Percentiles rank a stretch among this genome's conserved stretches.
Evolutionary conservation across 2,888 invertebrate species (phyloP).

Genomic region (Yponomeuta malinellus): DNA sequence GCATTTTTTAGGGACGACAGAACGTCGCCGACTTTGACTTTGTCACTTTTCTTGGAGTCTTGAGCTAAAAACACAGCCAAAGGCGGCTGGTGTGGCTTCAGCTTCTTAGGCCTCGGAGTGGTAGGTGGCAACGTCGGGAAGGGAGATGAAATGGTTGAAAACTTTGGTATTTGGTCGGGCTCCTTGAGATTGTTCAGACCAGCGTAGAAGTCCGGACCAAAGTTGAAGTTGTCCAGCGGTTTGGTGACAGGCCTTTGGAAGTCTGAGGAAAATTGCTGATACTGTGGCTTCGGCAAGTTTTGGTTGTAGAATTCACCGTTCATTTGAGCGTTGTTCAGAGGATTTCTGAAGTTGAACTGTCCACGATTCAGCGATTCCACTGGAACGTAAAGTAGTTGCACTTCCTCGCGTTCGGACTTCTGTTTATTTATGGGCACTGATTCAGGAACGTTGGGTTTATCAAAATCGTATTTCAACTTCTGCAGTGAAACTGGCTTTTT

Average conservation of each 20-base stretch:
- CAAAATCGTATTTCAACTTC: conserved; percentile 58
- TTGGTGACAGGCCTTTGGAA: conserved; percentile 41
- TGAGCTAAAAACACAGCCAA: conserved; percentile 86
- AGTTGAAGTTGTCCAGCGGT: conserved; percentile 38
- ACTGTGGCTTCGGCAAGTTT: conserved; percentile 27
- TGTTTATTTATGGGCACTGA: conserved; percentile 32
- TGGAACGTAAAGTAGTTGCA: conserved; percentile 88
- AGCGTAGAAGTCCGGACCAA: conserved; percentile 45
- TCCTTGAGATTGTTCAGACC: conserved; percentile 48
- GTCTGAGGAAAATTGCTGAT: conserved; percentile 38
- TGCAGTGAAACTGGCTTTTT: conserved; percentile 56
- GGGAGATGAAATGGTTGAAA: conserved; percentile 51
- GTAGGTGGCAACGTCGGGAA: conserved; percentile 57
- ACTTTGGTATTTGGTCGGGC: conserved; percentile 53
- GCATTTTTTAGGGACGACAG: conserved; percentile 81
- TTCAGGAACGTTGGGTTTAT: conserved; percentile 42
- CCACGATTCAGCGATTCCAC: conserved; percentile 81
- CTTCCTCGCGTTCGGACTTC: conserved; percentile 76
- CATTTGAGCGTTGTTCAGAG: conserved; percentile 39
- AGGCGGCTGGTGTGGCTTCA: conserved; percentile 89
- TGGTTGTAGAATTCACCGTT: conserved; percentile 51
- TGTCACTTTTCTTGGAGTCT: conserved; percentile 56
- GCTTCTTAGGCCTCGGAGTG: conserved; percentile 70
- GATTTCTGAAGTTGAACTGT: conserved; percentile 57
- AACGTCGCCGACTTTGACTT: conserved; percentile 81